These are phyloP conservation scores for Chaetogeoica ovagalla DNA, from an alignment of 2,888 invertebrate species.

Conservation along the genomic window DNA sequence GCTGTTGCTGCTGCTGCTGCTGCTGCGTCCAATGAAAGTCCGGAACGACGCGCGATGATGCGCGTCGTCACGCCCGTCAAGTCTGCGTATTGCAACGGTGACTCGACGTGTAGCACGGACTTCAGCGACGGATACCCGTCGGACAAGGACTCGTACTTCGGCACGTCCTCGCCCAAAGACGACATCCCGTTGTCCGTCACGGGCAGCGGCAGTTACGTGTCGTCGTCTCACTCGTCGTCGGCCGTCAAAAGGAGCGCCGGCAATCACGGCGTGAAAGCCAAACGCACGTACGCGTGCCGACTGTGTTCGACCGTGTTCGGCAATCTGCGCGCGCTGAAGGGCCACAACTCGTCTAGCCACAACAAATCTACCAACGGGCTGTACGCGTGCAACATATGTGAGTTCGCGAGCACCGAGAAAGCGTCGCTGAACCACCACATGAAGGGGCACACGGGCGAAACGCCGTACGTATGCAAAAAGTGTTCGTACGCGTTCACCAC, in stretches of 20 bases:
- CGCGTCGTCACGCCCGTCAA: slow-evolving; percentile 30
- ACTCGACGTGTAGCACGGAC: slow-evolving; percentile 45
- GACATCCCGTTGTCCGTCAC: slow-evolving; percentile 28
- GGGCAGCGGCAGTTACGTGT: slow-evolving; percentile 61
- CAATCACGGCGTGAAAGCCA: slow-evolving; percentile 73
- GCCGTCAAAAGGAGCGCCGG: slow-evolving; percentile 60
- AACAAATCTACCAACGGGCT: slow-evolving; percentile 67
- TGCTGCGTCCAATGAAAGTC: slow-evolving; percentile 6
- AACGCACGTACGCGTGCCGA: slow-evolving; percentile 87
- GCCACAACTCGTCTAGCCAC: slow-evolving; percentile 83
- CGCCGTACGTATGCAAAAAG: slow-evolving; percentile 92
- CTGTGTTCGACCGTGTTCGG: slow-evolving; percentile 86
- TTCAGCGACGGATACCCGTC: slow-evolving; percentile 50
- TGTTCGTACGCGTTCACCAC: slow-evolving; percentile 97
- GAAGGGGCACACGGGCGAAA: slow-evolving; percentile 91
- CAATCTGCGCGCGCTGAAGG: slow-evolving; percentile 85
- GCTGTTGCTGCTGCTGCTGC: too few species aligned
- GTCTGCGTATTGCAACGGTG: slow-evolving; percentile 31
- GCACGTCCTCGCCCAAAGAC: slow-evolving; percentile 36
- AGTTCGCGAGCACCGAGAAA: slow-evolving; percentile 86
- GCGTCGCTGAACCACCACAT: slow-evolving; percentile 88
- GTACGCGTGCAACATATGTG: slow-evolving; percentile 91
- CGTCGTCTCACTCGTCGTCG: slow-evolving; percentile 61
- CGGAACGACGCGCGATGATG: slow-evolving; percentile 9
- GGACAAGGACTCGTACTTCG: slow-evolving; percentile 44